Evolutionary conservation across 2,113 vertebrate species (phyloP).

Genomic region (Tiliqua scincoides): DNA sequence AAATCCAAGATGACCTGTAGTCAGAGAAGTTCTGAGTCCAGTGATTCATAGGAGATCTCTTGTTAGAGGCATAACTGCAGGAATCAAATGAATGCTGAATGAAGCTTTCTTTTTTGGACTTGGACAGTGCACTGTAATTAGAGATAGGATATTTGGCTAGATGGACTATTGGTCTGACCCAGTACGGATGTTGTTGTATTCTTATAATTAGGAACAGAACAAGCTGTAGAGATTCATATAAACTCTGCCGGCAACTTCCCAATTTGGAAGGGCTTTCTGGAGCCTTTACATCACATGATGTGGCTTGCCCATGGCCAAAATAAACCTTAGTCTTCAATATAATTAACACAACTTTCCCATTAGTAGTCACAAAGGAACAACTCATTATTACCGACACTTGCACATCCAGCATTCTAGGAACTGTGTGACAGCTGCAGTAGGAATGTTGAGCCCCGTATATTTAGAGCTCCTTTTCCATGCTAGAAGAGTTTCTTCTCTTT

Average conservation of each 20-base stretch:
- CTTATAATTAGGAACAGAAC: conserved; percentile 1
- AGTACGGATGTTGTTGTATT: not conserved
- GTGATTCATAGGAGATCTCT: not conserved
- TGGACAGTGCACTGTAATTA: not conserved
- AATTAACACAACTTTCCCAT: conserved; percentile 1
- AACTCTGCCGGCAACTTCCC: not conserved
- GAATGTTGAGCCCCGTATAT: not conserved
- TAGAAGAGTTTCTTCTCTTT: not conserved
- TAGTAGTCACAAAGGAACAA: conserved; percentile 1
- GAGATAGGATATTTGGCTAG: not conserved
- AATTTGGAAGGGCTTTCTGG: not conserved
- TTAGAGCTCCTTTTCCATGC: not conserved
- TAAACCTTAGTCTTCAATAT: not conserved
- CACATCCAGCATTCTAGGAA: not conserved
- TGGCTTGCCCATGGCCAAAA: not conserved
- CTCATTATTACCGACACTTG: not conserved
- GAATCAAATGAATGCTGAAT: not conserved
- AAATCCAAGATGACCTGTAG: not conserved
- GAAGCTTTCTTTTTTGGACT: not conserved
- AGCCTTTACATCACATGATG: not conserved
- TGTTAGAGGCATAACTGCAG: not conserved
- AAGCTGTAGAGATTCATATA: not conserved
- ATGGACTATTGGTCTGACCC: not conserved
- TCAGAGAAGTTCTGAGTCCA: not conserved
- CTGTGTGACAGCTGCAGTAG: not conserved